A percentile compares a stretch with the other conserved stretches of the same genome.
Evolutionary conservation across 2,888 invertebrate species (phyloP).

Genomic region (Melikaiella ostensackeni): DNA sequence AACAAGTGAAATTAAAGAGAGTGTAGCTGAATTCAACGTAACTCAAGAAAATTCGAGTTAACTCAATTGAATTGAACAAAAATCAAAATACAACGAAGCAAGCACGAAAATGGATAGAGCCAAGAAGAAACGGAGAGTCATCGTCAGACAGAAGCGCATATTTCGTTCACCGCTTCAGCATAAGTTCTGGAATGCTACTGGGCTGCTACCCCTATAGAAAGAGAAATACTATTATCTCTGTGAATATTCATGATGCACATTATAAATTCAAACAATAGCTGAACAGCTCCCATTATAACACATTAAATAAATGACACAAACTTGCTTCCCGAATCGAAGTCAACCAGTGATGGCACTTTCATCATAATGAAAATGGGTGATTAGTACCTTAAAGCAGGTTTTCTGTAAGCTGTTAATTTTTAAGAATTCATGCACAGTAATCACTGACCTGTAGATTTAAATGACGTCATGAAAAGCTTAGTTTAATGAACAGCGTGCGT

Average conservation of each 20-base stretch:
- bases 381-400: not conserved
- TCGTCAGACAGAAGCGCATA: conserved; percentile 14
- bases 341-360: not conserved
- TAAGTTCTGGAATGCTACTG: not conserved
- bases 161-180: conserved; percentile 1
- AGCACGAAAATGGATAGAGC: conserved; percentile 19
- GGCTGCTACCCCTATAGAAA: not conserved
- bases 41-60: too few relatives aligned
- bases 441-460: not conserved
- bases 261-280: conserved; percentile 23
- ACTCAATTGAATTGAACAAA: conserved; percentile 26
- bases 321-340: not conserved
- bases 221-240: conserved; percentile 19
- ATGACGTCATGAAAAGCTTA: not conserved
- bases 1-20: too few relatives aligned
- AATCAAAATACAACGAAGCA: conserved; percentile 31
- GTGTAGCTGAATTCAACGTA: too few relatives aligned
- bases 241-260: conserved; percentile 14
- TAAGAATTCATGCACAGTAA: not conserved
- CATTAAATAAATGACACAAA: not conserved
- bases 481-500: not conserved
- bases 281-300: conserved; percentile 2
- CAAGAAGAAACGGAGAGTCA: not conserved
- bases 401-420: not conserved
- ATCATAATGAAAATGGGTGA: not conserved